Base-by-base conservation (phyloP, 2,113 vertebrate species). In the Hassar affinis region DNA sequence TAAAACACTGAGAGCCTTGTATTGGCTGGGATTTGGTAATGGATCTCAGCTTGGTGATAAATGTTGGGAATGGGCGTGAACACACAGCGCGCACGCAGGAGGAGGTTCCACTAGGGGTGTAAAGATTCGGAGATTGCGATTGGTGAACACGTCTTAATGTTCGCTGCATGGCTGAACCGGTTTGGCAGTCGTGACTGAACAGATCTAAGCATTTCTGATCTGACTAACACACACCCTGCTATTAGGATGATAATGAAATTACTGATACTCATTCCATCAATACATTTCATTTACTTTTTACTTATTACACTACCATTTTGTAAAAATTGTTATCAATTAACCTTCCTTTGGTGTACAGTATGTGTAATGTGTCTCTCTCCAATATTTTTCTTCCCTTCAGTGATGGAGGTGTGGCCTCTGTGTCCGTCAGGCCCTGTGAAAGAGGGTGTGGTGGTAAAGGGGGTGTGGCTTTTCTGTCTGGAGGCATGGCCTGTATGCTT, bases 1-100 rank as follows among this genome's bases (percentile, higher is more conserved):
- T 47, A 78, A 77, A 11, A 79, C 35, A 42, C 57, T 1, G 69
- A 80, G 78, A 83, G 56, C 54, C 61, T 79, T 35, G 35, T 84
- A 85, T 64, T 84, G 79, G 81, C 81, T 78, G 79, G 84, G 87
- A 84, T 66, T 62, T 25, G 74, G 49, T 78, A 79, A 86, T 81
- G 49, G 76, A 85, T 84, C 72, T 83, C 78, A 45, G 84, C 59
- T 64, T 81, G 76, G 84, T 86, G 84, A 88, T 88, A 88, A 88
- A 85, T 84, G 87, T 59, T 88, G 83, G 84, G 82, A 85, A 86
- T 86, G 81, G 81, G 87, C 80, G 81, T 84, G 81, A 88, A 68
- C 56, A 27, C 72, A 69, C 42, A 71, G 84, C 27, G 69, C 9
- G 54, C 47, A 1, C 38, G 47, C 56, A 47, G 80, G 33, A 62